Conservation (phyloP, 2,888 invertebrate genomes). For the Diaphora mendica region DNA sequence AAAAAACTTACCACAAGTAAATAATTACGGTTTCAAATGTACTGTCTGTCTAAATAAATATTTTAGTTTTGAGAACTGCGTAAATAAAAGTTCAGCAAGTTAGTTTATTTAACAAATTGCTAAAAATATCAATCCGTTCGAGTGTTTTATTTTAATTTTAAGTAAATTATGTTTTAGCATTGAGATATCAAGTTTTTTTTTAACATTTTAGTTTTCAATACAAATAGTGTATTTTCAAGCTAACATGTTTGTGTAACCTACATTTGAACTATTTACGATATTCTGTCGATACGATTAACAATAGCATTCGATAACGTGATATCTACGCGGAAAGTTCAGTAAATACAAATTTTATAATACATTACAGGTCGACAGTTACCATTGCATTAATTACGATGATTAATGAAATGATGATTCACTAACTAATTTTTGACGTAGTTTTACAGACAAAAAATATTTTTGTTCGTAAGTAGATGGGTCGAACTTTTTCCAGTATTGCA, state of each 20-base stretch:
- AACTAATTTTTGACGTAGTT: not conserved
- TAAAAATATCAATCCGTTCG: not conserved
- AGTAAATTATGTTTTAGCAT: not conserved
- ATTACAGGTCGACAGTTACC: not conserved
- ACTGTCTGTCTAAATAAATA: not conserved
- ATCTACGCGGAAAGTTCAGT: not conserved
- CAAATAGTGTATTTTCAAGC: slow-evolving; percentile 7
- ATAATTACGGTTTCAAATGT: not conserved
- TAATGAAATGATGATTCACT: not conserved
- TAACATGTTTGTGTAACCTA: not conserved
- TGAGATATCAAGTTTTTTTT: not conserved
- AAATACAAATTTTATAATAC: not conserved
- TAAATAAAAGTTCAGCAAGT: not conserved
- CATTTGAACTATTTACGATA: slow-evolving; percentile 13
- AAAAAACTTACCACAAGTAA: not conserved
- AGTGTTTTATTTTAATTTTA: not conserved
- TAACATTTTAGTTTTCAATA: too few species aligned
- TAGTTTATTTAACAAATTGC: not conserved
- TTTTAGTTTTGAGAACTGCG: not conserved
- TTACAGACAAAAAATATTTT: too few species aligned
- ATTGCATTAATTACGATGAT: not conserved
- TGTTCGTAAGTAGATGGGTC: too few species aligned
- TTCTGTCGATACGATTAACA: slow-evolving; percentile 13
- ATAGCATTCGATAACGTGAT: slow-evolving; percentile 10
- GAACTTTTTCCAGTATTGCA: not conserved